Evolutionary conservation across 2,113 vertebrate species (phyloP).

Genomic region (Theropithecus gelada): DNA sequence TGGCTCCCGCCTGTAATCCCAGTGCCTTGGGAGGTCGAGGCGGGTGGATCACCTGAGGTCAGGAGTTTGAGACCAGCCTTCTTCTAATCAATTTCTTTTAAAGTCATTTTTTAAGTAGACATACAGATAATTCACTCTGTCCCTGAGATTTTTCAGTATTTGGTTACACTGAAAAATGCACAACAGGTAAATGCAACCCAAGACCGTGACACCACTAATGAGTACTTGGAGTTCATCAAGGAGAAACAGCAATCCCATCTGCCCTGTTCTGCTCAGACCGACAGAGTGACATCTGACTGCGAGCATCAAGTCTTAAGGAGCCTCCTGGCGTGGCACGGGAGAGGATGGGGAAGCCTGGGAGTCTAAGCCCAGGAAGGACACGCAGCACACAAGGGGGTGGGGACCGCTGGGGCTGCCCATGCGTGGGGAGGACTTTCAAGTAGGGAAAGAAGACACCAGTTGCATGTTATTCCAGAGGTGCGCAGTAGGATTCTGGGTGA

Average conservation of each 20-base stretch:
- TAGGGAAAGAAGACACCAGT: background rate
- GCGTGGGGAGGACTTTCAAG: background rate
- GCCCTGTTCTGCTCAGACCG: background rate
- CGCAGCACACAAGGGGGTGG: fast-evolving
- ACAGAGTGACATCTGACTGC: fast-evolving
- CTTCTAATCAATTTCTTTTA: too few relatives aligned
- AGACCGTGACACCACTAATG: background rate
- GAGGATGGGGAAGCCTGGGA: background rate
- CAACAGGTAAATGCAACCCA: background rate
- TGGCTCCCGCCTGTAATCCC: too few relatives aligned
- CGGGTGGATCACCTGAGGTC: too few relatives aligned
- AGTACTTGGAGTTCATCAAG: background rate
- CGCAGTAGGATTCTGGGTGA: background rate
- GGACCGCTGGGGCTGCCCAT: background rate
- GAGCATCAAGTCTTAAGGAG: background rate
- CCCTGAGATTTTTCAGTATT: background rate
- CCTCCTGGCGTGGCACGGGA: too few relatives aligned
- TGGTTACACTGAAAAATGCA: too few relatives aligned
- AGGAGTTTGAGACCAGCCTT: too few relatives aligned
- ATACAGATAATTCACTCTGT: background rate
- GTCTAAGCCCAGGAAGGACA: background rate
- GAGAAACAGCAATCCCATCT: background rate
- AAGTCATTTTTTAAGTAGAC: background rate
- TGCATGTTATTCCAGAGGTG: background rate
- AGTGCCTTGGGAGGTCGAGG: too few relatives aligned